phyloP scores from a whole-genome alignment of 2,797 vertebrate species.

The Hemibagrus guttatus region DNA sequence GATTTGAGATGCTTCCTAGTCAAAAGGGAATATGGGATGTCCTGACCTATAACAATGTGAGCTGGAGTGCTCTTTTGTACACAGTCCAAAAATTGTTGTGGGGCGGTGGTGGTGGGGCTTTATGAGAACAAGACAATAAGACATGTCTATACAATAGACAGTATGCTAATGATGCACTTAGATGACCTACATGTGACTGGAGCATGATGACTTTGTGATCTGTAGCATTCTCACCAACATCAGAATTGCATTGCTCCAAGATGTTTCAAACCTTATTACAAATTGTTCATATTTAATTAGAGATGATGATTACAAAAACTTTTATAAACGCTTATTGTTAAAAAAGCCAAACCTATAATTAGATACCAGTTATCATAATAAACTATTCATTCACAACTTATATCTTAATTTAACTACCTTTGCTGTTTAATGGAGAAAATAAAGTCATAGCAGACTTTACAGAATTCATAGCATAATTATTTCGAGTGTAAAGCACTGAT shows the following conservation, averaged over 20 bases:
- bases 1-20: not conserved
- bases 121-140: not conserved
- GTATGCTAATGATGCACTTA: conserved; percentile 1
- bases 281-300: not conserved
- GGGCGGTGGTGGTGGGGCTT: not conserved
- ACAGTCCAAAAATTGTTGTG: not conserved
- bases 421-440: not conserved
- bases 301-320: no score
- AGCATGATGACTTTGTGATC: not conserved
- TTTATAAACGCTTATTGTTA: no score
- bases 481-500: not conserved
- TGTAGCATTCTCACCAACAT: not conserved
- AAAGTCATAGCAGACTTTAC: not conserved
- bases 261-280: not conserved
- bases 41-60: conserved; percentile 3
- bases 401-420: not conserved
- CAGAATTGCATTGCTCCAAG: not conserved
- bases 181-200: conserved; percentile 3
- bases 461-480: not conserved
- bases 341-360: not conserved
- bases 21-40: conserved; percentile 1
- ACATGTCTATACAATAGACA: not conserved
- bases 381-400: not conserved
- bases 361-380: not conserved
- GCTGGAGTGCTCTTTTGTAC: not conserved